Percentiles rank a stretch among this genome's conserved stretches.
These are phyloP conservation scores for Sebastes nivosus DNA, from an alignment of 2,797 vertebrate genomes.

Conservation along the genomic window DNA sequence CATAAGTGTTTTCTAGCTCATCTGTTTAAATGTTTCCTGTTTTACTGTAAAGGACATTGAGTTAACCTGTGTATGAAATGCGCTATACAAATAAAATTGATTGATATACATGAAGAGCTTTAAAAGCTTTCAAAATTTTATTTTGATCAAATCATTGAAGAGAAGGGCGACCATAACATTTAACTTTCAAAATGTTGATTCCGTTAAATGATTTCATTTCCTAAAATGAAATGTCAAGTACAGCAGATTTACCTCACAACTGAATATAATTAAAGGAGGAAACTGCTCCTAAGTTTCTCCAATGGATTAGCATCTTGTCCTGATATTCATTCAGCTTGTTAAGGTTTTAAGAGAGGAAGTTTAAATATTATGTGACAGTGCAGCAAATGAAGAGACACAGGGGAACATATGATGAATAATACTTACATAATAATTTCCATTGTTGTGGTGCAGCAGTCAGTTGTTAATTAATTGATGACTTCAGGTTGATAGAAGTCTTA, in stretches of 20 bases:
- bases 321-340: background rate
- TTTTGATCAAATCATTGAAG: background rate
- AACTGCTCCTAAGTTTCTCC: background rate
- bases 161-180: background rate
- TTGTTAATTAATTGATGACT: background rate
- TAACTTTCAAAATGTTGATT: slow-evolving; percentile 15
- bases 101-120: background rate
- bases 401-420: background rate
- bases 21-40: too few relatives aligned
- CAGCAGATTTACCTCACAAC: background rate
- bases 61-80: too few relatives aligned
- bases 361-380: background rate
- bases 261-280: slow-evolving; percentile 2
- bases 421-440: background rate
- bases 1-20: too few relatives aligned
- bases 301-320: background rate
- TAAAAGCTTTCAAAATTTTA: background rate
- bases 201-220: background rate
- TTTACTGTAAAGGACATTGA: too few relatives aligned
- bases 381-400: background rate
- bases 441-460: background rate
- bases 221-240: slow-evolving; percentile 24
- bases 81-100: too few relatives aligned
- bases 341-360: background rate
- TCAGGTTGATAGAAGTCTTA: background rate